Conservation (phyloP, 2,113 vertebrate genomes). For the Tenebrosternarchus preto region DNA sequence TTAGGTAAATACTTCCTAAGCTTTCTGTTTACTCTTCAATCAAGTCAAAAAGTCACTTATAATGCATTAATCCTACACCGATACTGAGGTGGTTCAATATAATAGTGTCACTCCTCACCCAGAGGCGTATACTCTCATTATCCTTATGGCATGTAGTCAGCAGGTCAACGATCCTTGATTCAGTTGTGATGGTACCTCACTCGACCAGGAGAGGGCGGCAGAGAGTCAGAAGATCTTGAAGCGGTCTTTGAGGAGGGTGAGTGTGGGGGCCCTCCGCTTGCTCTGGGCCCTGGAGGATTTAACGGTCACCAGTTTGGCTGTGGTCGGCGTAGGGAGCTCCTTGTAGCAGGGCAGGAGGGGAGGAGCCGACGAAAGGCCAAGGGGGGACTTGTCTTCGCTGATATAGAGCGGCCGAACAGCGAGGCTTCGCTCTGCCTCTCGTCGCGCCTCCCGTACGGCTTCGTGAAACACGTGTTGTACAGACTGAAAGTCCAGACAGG, state of each 20-base stretch:
- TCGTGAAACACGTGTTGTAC: constrained; percentile 85
- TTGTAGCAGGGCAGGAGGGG: constrained; percentile 79
- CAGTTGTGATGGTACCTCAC: background rate
- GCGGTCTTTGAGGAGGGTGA: constrained; percentile 85
- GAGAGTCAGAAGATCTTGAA: constrained; percentile 88
- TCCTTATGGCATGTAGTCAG: background rate
- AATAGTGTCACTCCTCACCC: background rate
- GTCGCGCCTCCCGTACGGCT: constrained; percentile 78
- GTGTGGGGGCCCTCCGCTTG: constrained; percentile 86
- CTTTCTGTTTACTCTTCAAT: background rate
- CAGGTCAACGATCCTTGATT: background rate
- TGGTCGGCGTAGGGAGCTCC: constrained; percentile 86
- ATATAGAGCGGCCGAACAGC: constrained; percentile 75
- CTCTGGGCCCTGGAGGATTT: constrained; percentile 90
- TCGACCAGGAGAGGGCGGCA: constrained; percentile 34
- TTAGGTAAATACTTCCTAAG: background rate
- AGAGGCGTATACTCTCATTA: background rate
- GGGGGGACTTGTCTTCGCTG: constrained; percentile 75
- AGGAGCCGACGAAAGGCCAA: constrained; percentile 54
- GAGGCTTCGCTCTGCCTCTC: constrained; percentile 62
- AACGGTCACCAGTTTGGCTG: constrained; percentile 88
- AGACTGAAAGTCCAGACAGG: constrained; percentile 80
- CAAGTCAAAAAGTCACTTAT: background rate
- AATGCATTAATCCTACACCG: no score
- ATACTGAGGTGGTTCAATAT: background rate